phyloP scores from a whole-genome alignment of 35 echinoderm and acorn worm species.

The Amphiura filiformis region DNA sequence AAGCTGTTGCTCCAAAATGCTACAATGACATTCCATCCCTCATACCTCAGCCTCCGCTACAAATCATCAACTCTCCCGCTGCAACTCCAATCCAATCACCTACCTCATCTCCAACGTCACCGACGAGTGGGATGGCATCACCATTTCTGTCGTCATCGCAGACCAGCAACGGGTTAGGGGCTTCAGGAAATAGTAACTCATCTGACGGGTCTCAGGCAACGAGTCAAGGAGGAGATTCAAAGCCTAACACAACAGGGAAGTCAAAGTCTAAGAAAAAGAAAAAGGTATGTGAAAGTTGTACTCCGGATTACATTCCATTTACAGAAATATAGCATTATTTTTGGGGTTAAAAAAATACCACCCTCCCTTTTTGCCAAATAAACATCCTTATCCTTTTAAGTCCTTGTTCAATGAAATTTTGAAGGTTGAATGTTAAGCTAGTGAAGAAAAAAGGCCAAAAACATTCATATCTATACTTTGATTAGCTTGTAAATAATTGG shows the following conservation, averaged over 20 bases:
- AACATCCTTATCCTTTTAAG: too few species aligned
- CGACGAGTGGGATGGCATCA: conserved; percentile 70
- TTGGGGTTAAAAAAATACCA: too few species aligned
- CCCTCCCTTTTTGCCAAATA: too few species aligned
- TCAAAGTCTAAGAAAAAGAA: conserved; percentile 92
- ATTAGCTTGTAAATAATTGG: too few species aligned
- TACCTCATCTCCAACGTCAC: conserved; percentile 72
- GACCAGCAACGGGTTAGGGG: conserved; percentile 45
- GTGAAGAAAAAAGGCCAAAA: too few species aligned
- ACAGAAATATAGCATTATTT: too few species aligned
- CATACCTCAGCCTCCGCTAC: conserved; percentile 23
- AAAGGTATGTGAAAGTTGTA: conserved; percentile 68
- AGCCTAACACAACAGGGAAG: conserved; percentile 35
- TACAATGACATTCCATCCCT: conserved; percentile 62
- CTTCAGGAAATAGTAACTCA: conserved; percentile 55
- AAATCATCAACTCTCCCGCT: conserved; percentile 36
- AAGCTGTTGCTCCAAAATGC: conserved; percentile 67
- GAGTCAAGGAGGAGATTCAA: conserved; percentile 45
- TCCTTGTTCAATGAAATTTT: too few species aligned
- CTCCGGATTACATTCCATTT: too few species aligned
- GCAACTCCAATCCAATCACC: conserved; percentile 75
- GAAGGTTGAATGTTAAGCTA: too few species aligned
- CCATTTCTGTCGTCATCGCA: conserved; percentile 72
- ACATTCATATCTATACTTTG: too few species aligned
- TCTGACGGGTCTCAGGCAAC: conserved; percentile 69